Evolutionary conservation across 2,888 invertebrate species (phyloP), one percentile per base, ranked within the genome.

Genomic region (Scaptomyza reducta): DNA sequence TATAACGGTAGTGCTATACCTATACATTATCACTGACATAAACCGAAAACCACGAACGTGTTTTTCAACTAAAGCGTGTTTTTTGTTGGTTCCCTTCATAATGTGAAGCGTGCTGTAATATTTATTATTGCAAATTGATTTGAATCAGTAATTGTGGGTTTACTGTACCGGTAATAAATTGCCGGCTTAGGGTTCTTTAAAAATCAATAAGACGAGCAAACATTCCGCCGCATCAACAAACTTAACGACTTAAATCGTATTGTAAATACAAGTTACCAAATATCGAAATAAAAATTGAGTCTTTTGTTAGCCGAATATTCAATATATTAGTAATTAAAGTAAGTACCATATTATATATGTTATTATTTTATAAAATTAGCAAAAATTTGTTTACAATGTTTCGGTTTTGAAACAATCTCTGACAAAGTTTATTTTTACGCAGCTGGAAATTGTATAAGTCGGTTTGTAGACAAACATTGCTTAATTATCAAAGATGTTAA

Each of bases 71-170:
- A 35, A 51, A 29, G 27, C 29, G 53, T 31, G 47, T 49, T 35
- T 53, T 35, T 41, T 14, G 38, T n/a, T 42, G 18, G 40, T 50
- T 31, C 45, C 38, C 27, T 16, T 60, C 1, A 22, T 56, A 33
- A 56, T 29, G 33, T 56, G 69, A 18, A 18, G 16, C 60, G 50
- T 44, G 57, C 54, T 73, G 74, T 70, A n/a, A n/a, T n/a, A n/a
- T 4, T 35, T 13, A 44, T 16, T 53, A n/a, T 49, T 54, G 42
- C 47, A 44, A 59, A 62, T 62, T 51, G 55, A 74, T 62, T 74
- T 53, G 38, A 10, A 74, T 74, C 61, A 22, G 46, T 63, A 46
- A 55, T 61, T 66, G 50, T 54, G 4, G 53, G 44, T 13, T 59
- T 18, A 25, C 25, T 29, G 18, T 29, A 6, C 16, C 35, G 16